Percentiles rank a stretch among this genome's conserved stretches.
Evolutionary conservation across 2,888 invertebrate species (phyloP).

Genomic region (Anarsia innoxiella): DNA sequence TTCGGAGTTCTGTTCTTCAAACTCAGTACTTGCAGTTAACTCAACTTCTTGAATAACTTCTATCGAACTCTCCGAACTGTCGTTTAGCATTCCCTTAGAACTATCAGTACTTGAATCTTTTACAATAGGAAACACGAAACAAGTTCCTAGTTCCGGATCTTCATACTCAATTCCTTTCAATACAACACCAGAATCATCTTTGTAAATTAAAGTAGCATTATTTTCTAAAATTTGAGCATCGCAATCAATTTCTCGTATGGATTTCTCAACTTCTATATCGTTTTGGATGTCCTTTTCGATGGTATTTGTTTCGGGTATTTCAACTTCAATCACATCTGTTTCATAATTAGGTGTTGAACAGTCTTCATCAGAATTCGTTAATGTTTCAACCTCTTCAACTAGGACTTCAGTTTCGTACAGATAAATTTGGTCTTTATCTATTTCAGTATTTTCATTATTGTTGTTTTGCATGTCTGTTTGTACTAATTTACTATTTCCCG

Average conservation of each 20-base stretch:
- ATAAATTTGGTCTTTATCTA: constrained; percentile 1
- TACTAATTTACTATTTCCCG: background rate
- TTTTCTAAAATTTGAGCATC: constrained; percentile 2
- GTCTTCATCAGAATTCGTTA: too few relatives aligned
- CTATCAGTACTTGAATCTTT: constrained; percentile 13
- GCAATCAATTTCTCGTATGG: constrained; percentile 3
- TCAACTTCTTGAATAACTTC: constrained; percentile 15
- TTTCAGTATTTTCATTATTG: background rate
- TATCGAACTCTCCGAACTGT: constrained; percentile 14
- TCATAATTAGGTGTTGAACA: too few relatives aligned
- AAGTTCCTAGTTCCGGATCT: constrained; percentile 37
- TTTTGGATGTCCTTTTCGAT: too few relatives aligned
- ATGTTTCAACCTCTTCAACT: too few relatives aligned
- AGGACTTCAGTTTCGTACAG: constrained; percentile 1
- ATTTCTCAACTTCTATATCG: constrained; percentile 4
- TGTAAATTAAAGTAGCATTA: constrained; percentile 11
- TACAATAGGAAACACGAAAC: constrained; percentile 39
- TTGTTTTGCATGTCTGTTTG: constrained; percentile 1
- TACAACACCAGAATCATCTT: constrained; percentile 27
- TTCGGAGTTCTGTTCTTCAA: constrained; percentile 12
- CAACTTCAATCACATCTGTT: too few relatives aligned
- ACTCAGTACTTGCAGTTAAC: constrained; percentile 8
- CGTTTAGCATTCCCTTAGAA: constrained; percentile 4
- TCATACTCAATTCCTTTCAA: constrained; percentile 42
- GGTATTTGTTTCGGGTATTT: too few relatives aligned